Evolutionary conservation across 2,797 vertebrate genomes (phyloP).

Genomic region (Pantherophis vulpinus): DNA sequence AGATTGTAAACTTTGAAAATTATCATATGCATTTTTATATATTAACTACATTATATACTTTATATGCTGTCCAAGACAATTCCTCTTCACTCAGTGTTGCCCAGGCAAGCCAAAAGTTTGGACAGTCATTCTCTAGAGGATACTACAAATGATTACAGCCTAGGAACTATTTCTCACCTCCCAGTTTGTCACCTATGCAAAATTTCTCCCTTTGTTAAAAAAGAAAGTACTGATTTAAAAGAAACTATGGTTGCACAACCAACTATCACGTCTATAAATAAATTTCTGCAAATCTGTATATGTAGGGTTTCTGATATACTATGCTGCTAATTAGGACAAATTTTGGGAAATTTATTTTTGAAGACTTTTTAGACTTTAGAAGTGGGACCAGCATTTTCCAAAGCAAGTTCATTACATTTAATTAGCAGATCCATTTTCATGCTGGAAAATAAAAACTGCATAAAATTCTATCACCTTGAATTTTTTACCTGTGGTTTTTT

Average conservation of each 20-base stretch:
- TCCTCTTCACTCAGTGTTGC: too few relatives aligned
- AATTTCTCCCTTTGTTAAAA: not conserved
- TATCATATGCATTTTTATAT: too few relatives aligned
- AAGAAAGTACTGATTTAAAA: not conserved
- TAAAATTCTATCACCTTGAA: not conserved
- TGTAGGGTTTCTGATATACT: not conserved
- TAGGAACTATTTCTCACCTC: not conserved
- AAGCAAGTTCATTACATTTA: not conserved
- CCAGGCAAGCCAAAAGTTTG: too few relatives aligned
- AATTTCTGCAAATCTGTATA: not conserved
- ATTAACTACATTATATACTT: too few relatives aligned
- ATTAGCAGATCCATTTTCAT: not conserved
- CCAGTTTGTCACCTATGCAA: not conserved
- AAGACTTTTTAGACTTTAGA: not conserved
- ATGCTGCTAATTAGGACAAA: not conserved
- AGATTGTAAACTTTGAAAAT: too few relatives aligned
- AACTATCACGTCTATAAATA: not conserved
- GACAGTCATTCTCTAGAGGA: not conserved
- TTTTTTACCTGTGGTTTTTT: not conserved
- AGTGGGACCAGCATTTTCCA: not conserved
- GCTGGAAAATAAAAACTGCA: not conserved
- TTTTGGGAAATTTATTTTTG: not conserved
- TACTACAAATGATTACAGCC: not conserved
- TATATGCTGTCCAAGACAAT: too few relatives aligned
- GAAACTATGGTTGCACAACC: not conserved